Percentiles rank a stretch among this genome's conserved stretches.
These are phyloP conservation scores for Apodemus agrarius DNA, from an alignment of 2,797 vertebrate species.

Conservation along the genomic window DNA sequence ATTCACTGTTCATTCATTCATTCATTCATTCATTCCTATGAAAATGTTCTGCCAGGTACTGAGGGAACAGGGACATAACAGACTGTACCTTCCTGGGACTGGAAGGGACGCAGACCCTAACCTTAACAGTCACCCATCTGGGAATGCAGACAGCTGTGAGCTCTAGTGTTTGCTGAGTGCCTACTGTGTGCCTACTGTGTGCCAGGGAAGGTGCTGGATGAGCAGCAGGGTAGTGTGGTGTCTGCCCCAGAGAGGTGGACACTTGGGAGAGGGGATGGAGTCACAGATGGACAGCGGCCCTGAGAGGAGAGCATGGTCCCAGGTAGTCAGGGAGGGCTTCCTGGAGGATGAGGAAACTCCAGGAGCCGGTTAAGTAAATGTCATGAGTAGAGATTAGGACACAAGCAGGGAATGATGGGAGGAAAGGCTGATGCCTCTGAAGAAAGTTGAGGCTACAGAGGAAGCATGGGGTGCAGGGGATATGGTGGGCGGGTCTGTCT, in stretches of 20 bases:
- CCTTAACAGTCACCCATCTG: background rate
- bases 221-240: background rate
- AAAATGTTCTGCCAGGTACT: background rate
- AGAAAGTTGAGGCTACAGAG: background rate
- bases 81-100: background rate
- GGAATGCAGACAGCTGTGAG: accelerated
- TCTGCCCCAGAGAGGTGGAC: background rate
- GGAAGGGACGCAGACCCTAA: background rate
- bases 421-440: background rate
- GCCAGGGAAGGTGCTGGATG: background rate
- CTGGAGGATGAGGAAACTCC: background rate
- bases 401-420: accelerated
- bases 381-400: background rate
- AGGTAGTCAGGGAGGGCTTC: background rate
- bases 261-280: background rate
- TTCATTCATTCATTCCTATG: background rate
- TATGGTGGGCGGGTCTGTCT: background rate
- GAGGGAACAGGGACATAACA: background rate
- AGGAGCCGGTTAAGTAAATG: background rate
- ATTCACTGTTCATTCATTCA: too few relatives aligned
- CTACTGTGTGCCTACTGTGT: too few relatives aligned
- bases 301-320: background rate
- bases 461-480: background rate
- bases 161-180: background rate
- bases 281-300: accelerated